Evolutionary conservation across 2,888 invertebrate genomes (phyloP).

Genomic region (Dromius quadrimaculatus): DNA sequence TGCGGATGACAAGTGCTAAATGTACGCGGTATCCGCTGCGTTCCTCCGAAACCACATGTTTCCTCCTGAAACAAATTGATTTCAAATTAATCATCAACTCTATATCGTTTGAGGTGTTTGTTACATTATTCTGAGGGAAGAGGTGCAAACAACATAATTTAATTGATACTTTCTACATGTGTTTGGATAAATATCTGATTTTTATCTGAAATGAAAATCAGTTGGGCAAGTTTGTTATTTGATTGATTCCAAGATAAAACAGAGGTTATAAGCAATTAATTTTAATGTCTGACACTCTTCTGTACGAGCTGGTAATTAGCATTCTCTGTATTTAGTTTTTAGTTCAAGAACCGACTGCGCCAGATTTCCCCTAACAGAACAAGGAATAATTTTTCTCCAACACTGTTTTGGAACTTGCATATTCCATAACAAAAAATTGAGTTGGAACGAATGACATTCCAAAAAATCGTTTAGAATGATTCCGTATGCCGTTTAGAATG

Average conservation of each 20-base stretch:
- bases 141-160: too few relatives aligned
- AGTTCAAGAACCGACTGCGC: too few relatives aligned
- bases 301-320: too few relatives aligned
- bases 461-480: too few relatives aligned
- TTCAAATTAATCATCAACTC: not conserved
- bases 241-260: slow-evolving; percentile 42
- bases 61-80: slow-evolving; percentile 69
- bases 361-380: slow-evolving; percentile 11
- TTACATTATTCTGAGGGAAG: too few relatives aligned
- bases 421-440: too few relatives aligned
- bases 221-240: slow-evolving; percentile 34
- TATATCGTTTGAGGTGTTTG: not conserved
- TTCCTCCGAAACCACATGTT: slow-evolving; percentile 75
- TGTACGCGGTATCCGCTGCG: slow-evolving; percentile 74
- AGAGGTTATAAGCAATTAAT: slow-evolving; percentile 37
- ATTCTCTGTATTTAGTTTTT: not conserved
- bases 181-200: too few relatives aligned
- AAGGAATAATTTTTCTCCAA: too few relatives aligned
- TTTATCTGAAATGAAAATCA: slow-evolving; percentile 39
- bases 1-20: slow-evolving; percentile 73
- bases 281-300: slow-evolving; percentile 35
- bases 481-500: too few relatives aligned
- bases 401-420: too few relatives aligned
- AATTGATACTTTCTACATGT: slow-evolving; percentile 17
- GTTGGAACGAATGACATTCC: too few relatives aligned